These are phyloP conservation scores for Philopotamus ludificatus DNA, from an alignment of 1,140 invertebrate species.

Conservation along the genomic window DNA sequence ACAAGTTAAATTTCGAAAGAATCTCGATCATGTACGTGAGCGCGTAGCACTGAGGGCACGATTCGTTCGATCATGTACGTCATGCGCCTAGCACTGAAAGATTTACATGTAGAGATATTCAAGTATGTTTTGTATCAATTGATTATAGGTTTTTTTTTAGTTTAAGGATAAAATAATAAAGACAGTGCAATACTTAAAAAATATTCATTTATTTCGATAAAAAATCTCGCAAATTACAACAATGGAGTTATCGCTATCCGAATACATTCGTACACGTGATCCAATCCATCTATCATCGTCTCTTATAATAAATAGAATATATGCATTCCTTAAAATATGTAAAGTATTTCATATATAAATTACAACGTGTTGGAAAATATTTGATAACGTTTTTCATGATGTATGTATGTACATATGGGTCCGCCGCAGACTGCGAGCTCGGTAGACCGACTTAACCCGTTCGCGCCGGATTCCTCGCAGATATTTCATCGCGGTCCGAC, in stretches of 20 bases:
- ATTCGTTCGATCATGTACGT: no score
- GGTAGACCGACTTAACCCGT: conserved; percentile 3
- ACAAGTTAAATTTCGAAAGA: no score
- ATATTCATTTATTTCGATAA: conserved; percentile 39
- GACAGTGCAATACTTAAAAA: conserved; percentile 30
- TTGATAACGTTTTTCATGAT: neutral
- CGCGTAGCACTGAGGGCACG: no score
- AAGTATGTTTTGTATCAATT: no score
- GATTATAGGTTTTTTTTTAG: no score
- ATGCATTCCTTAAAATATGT: conserved; percentile 14
- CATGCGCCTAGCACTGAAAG: no score
- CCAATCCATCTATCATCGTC: conserved; percentile 15
- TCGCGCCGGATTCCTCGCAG: neutral
- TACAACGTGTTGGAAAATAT: conserved; percentile 2
- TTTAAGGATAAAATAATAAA: conserved; percentile 30
- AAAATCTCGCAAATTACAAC: conserved; percentile 37
- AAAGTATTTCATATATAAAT: conserved; percentile 17
- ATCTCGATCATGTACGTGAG: no score
- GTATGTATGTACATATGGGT: neutral
- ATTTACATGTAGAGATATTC: no score
- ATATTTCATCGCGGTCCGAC: conserved; percentile 8
- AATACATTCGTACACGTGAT: conserved; percentile 12
- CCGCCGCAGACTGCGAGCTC: no score
- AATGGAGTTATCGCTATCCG: conserved; percentile 24
- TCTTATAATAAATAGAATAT: conserved; percentile 17